Evolutionary conservation across 1,140 invertebrate species (phyloP).

Genomic region (Muscidifurax raptorellus): DNA sequence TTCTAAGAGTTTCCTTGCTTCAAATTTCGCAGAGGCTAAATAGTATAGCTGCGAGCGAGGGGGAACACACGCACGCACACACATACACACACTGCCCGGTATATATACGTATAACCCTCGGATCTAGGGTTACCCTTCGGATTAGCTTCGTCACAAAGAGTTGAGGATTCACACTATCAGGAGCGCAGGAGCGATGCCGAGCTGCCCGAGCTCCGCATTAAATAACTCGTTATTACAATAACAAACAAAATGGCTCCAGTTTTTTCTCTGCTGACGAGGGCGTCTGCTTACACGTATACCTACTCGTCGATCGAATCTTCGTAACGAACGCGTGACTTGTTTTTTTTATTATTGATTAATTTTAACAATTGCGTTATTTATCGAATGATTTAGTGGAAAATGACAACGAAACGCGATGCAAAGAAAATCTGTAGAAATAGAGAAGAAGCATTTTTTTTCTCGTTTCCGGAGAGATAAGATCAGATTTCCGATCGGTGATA

Average conservation of each 20-base stretch:
- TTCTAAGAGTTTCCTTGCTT: constrained; percentile 46
- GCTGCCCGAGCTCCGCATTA: not conserved
- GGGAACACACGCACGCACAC: not conserved
- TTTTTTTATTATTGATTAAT: no score
- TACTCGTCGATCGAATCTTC: no score
- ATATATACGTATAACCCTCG: constrained; percentile 1
- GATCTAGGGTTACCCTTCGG: constrained; percentile 13
- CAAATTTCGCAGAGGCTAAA: constrained; percentile 15
- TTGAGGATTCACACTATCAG: constrained; percentile 52
- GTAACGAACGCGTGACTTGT: no score
- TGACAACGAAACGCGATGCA: no score
- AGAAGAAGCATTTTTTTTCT: not conserved
- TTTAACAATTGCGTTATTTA: no score
- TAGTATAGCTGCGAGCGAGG: not conserved
- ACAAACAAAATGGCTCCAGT: not conserved
- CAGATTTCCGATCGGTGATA: not conserved
- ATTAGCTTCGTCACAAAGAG: constrained; percentile 49
- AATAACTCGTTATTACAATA: not conserved
- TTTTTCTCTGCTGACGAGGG: not conserved
- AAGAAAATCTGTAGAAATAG: not conserved
- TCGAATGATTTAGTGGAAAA: no score
- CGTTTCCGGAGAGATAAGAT: not conserved
- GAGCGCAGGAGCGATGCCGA: constrained; percentile 40
- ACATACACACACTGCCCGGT: not conserved
- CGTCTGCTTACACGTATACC: no score